A percentile compares a stretch with the other conserved stretches of the same genome.
phyloP scores from a whole-genome alignment of 2,888 invertebrate species.

The Aromia moschata region DNA sequence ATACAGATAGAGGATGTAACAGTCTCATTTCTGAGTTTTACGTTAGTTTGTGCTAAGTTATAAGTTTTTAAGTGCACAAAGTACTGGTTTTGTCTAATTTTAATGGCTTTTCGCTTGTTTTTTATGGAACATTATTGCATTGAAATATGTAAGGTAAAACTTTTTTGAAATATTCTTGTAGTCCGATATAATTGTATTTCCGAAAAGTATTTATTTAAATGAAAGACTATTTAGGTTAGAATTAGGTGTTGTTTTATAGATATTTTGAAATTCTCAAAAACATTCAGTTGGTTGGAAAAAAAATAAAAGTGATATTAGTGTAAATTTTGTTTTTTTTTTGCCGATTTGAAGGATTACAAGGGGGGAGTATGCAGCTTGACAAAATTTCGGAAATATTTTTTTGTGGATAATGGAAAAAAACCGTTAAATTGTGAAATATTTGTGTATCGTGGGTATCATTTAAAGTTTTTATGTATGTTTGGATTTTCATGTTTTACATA shows the following conservation, averaged over 20 bases:
- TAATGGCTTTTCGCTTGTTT: slow-evolving; percentile 10
- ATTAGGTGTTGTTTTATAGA: slow-evolving; percentile 20
- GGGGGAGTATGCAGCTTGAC: slow-evolving; percentile 14
- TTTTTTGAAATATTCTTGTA: neutral
- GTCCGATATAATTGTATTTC: neutral
- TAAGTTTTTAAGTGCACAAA: slow-evolving; percentile 18
- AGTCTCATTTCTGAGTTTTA: slow-evolving; percentile 3
- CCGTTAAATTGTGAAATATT: neutral
- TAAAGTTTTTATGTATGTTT: slow-evolving; percentile 5
- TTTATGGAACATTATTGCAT: slow-evolving; percentile 9
- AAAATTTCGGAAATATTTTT: slow-evolving; percentile 6
- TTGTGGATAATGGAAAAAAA: neutral
- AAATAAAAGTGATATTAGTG: slow-evolving; percentile 27
- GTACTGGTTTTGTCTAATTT: slow-evolving; percentile 1
- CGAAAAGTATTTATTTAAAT: slow-evolving; percentile 6
- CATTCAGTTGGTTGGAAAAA: slow-evolving; percentile 9
- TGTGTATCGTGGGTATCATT: slow-evolving; percentile 5
- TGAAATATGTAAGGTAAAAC: slow-evolving; percentile 11
- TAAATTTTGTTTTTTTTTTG: slow-evolving; percentile 16
- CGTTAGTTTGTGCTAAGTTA: slow-evolving; percentile 13
- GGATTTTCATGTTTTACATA: neutral
- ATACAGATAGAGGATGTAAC: slow-evolving; percentile 9
- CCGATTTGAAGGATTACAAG: slow-evolving; percentile 9
- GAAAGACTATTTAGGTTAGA: slow-evolving; percentile 22
- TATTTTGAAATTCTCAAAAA: slow-evolving; percentile 22